Conservation (phyloP, 1,140 invertebrate genomes). For the Matsumurasca onukii region DNA sequence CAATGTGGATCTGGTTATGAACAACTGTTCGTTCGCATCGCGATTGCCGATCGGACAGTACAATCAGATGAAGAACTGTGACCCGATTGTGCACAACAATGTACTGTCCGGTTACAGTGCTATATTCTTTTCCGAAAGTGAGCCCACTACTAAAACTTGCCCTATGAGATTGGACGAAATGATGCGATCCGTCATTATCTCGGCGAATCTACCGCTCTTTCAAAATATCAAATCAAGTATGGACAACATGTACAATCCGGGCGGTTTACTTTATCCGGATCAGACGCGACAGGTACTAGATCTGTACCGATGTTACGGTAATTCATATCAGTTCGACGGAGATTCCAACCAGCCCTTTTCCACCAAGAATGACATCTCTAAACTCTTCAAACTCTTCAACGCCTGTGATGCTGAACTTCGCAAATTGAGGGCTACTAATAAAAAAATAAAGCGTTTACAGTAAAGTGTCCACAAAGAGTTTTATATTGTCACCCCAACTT, state of each 20-base stretch:
- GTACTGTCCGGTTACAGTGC: not conserved
- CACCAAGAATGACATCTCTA: not conserved
- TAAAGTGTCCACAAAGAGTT: not conserved
- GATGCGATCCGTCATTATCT: slow-evolving; percentile 13
- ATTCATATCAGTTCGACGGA: not conserved
- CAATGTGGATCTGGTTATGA: slow-evolving; percentile 6
- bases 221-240: not conserved
- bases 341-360: not conserved
- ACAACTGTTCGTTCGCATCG: slow-evolving; percentile 14
- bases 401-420: too few relatives aligned
- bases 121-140: not conserved
- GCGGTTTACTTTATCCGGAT: not conserved
- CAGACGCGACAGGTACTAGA: not conserved
- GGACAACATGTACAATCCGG: slow-evolving; percentile 3
- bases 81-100: not conserved
- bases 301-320: slow-evolving; percentile 12
- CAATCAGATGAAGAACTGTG: slow-evolving; percentile 3
- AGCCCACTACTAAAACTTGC: not conserved
- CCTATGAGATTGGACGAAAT: slow-evolving; percentile 3
- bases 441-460: not conserved
- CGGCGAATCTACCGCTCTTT: not conserved
- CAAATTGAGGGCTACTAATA: too few relatives aligned
- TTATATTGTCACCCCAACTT: not conserved
- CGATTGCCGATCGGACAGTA: slow-evolving; percentile 9
- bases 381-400: not conserved